Evolutionary conservation across 2,888 invertebrate genomes (phyloP), one percentile per base, ranked within the genome.

Genomic region (Hyposoter dolosus): DNA sequence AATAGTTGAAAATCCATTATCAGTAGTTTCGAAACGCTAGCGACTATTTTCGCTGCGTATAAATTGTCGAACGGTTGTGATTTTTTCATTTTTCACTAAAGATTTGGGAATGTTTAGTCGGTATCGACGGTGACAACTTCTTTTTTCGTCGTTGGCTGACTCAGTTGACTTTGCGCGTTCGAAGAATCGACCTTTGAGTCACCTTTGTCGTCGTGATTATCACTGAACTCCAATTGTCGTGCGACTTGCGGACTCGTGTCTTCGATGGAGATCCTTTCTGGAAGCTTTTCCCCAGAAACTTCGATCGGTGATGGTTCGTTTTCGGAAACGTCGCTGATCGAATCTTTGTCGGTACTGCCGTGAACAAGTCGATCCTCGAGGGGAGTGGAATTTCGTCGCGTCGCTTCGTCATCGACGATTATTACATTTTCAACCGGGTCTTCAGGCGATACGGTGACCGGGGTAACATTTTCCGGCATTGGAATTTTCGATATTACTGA

Each of bases 361-460:
- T 88, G 82, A 0, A 86, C 85, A 32, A 90, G 86, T 84, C 88
- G 88, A 0, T 89, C 87, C 19, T 88, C 87, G n/a, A 65, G 32
- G 10, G 87, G 84, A 1, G 78, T 50, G 15, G 83, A 77, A 63
- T 82, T 63, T 65, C 77, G 71, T 81, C 50, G 40, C 77, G 71
- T 81, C 50, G 40, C 71, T 19, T 28, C 28, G 35, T 35, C 35
- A 19, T 79, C 43, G 19, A 63, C 40, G 4, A 65, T 9, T 12
- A 45, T 50, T 7, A 72, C 80, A 23, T 85, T 83, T 17, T 84
- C 79, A 35, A 87, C 76, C 5, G 84, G 83, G 7, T 81, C 65
- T 32, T 78, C 88, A n/a, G 82, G 66, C 9, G 82, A 81, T 3
- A 79, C 50, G n/a, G 83, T 84, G 4, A 66, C 85, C 0, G 85